These are phyloP conservation scores for Trachelus iudaicus DNA, from an alignment of 2,888 invertebrate species.

Conservation along the genomic window DNA sequence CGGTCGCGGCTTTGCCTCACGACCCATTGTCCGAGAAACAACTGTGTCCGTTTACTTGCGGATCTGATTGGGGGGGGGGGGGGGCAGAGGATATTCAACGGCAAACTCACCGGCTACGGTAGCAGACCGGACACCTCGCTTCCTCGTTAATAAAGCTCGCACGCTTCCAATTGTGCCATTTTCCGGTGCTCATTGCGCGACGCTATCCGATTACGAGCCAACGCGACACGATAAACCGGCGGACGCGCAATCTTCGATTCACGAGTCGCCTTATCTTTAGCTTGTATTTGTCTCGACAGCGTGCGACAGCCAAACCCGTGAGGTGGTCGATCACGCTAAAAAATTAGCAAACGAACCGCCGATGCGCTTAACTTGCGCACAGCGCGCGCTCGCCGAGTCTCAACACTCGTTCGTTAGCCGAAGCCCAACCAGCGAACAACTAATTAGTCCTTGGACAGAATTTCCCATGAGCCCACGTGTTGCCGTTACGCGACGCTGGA, in stretches of 20 bases:
- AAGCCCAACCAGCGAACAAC: too few species aligned
- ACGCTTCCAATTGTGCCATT: background rate
- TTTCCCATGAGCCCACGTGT: too few species aligned
- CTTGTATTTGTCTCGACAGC: constrained; percentile 44
- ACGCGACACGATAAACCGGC: too few species aligned
- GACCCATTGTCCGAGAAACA: constrained; percentile 35
- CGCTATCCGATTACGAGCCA: too few species aligned
- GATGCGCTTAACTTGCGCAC: background rate
- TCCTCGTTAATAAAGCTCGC: background rate
- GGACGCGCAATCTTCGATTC: constrained; percentile 16
- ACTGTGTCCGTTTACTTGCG: background rate
- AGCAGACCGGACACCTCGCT: background rate
- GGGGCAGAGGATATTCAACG: background rate
- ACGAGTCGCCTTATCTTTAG: constrained; percentile 42
- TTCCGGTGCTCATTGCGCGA: background rate
- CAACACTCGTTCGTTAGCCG: too few species aligned
- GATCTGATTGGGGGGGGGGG: background rate
- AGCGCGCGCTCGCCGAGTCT: too few species aligned
- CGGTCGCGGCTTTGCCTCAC: constrained; percentile 47
- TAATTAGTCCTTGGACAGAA: too few species aligned
- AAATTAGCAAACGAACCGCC: constrained; percentile 36
- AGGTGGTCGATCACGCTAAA: constrained; percentile 48
- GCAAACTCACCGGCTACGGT: constrained; percentile 9
- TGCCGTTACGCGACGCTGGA: too few species aligned
- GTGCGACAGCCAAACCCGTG: constrained; percentile 26